These are phyloP conservation scores for Leptogaster cylindrica DNA, from an alignment of 2,888 invertebrate genomes.

Conservation along the genomic window DNA sequence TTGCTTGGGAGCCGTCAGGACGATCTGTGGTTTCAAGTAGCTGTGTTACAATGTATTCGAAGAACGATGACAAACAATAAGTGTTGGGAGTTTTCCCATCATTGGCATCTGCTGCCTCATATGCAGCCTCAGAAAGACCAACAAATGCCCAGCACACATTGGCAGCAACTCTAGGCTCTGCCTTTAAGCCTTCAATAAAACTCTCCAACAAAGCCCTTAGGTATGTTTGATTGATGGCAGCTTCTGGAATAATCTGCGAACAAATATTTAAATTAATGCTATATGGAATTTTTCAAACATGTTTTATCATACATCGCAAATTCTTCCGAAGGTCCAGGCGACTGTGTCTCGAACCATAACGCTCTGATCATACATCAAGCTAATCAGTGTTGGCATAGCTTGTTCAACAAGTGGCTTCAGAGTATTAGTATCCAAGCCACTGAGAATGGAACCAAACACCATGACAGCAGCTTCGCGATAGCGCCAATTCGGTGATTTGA, in stretches of 20 bases:
- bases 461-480: slow-evolving; percentile 96
- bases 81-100: slow-evolving; percentile 79
- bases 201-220: slow-evolving; percentile 81
- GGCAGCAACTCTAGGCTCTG: slow-evolving; percentile 95
- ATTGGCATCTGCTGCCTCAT: slow-evolving; percentile 78
- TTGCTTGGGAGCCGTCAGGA: slow-evolving; percentile 89
- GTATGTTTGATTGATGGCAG: slow-evolving; percentile 86
- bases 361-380: slow-evolving; percentile 91
- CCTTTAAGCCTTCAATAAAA: slow-evolving; percentile 83
- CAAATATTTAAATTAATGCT: slow-evolving; percentile 17
- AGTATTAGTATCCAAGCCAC: slow-evolving; percentile 86
- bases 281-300: background rate
- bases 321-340: slow-evolving; percentile 97
- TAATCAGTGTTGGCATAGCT: slow-evolving; percentile 94
- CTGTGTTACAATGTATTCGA: slow-evolving; percentile 90
- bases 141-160: slow-evolving; percentile 99
- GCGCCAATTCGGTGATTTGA: slow-evolving; percentile 91
- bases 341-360: slow-evolving; percentile 96
- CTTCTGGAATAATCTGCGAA: slow-evolving; percentile 80
- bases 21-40: slow-evolving; percentile 94
- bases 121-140: slow-evolving; percentile 95
- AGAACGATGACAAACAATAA: slow-evolving; percentile 91
- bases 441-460: slow-evolving; percentile 95
- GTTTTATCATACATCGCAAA: slow-evolving; percentile 77
- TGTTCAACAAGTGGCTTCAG: slow-evolving; percentile 94